Conservation (phyloP, 2,888 invertebrate genomes). For the Cheilosia urbana region DNA sequence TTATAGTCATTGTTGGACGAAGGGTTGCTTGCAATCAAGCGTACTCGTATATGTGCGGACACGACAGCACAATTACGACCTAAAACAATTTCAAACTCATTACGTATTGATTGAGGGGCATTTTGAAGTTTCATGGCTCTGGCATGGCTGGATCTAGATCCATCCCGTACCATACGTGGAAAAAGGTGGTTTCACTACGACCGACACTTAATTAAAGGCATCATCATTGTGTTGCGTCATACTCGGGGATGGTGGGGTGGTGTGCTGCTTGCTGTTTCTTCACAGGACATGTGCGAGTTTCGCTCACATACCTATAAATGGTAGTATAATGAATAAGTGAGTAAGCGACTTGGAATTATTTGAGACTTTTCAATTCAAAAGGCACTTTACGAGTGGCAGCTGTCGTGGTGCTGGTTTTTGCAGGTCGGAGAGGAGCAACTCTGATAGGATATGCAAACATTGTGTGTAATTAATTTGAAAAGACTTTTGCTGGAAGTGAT, state of each 20-base stretch:
- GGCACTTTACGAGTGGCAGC: constrained; percentile 10
- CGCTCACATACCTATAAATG: constrained; percentile 20
- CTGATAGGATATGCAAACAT: constrained; percentile 14
- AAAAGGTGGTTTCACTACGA: constrained; percentile 45
- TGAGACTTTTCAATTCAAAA: constrained; percentile 39
- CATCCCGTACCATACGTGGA: neutral
- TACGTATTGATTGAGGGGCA: constrained; percentile 80
- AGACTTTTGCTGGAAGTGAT: constrained; percentile 8
- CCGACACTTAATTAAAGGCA: constrained; percentile 73
- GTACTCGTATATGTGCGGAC: constrained; percentile 3
- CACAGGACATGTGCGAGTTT: constrained; percentile 4
- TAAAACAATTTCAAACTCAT: constrained; percentile 81
- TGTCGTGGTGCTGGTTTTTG: neutral
- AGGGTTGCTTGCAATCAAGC: constrained; percentile 22
- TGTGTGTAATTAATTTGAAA: constrained; percentile 26
- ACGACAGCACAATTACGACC: constrained; percentile 56
- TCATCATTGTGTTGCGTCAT: constrained; percentile 37
- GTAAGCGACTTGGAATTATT: constrained; percentile 43
- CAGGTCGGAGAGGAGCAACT: neutral
- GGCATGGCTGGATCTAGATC: neutral
- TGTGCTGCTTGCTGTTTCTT: constrained; percentile 19
- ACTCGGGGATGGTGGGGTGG: neutral
- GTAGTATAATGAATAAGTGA: constrained; percentile 48
- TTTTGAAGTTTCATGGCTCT: constrained; percentile 58
- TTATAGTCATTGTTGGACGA: constrained; percentile 70